These are phyloP conservation scores for Oenanthe oenanthe DNA, from an alignment of 2,113 vertebrate species.

Conservation along the genomic window DNA sequence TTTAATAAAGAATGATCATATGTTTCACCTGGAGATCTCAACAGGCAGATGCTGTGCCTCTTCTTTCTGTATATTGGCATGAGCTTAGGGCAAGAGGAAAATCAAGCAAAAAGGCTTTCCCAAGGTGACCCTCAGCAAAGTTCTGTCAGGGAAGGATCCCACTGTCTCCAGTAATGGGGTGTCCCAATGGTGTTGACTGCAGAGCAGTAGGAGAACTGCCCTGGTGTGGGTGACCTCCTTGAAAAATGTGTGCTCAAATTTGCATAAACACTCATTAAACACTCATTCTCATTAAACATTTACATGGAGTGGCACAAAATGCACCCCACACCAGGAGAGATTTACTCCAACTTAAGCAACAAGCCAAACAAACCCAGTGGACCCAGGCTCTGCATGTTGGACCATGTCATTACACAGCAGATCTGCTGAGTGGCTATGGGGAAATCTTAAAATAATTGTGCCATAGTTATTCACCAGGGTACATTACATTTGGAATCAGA, in stretches of 20 bases:
- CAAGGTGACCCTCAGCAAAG: neutral
- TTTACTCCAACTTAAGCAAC: neutral
- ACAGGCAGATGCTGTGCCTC: neutral
- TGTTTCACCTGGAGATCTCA: neutral
- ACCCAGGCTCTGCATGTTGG: neutral
- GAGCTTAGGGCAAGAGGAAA: neutral
- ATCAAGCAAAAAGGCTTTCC: neutral
- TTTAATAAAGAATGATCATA: fast-evolving
- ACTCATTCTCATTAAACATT: neutral
- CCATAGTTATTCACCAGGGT: neutral
- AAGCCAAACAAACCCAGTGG: neutral
- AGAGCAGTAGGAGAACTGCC: neutral
- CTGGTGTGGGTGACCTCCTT: neutral
- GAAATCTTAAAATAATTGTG: neutral
- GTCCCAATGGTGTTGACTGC: no score
- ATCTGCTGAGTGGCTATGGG: neutral
- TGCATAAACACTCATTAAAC: neutral
- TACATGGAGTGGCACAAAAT: neutral
- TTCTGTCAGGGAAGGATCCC: neutral
- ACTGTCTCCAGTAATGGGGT: neutral
- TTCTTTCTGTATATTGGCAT: neutral
- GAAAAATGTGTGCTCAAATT: fast-evolving
- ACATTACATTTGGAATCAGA: neutral
- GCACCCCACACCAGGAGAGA: neutral
- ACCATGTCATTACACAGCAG: neutral